A percentile compares a stretch with the other conserved stretches of the same genome.
Conservation (phyloP, 2,113 vertebrate species). For the Apteryx mantelli region DNA sequence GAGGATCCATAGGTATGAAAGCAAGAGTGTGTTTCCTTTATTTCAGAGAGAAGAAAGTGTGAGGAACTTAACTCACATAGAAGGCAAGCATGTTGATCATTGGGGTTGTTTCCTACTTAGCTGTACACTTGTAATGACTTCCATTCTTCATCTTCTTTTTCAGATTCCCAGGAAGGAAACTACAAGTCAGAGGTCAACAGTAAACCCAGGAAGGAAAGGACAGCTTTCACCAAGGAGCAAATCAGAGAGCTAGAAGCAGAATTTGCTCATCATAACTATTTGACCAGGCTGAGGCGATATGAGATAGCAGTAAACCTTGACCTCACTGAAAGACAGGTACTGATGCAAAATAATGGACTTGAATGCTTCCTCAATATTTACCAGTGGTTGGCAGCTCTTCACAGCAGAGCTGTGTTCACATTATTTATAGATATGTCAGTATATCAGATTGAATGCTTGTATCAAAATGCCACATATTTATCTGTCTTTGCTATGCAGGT, state of each 20-base stretch:
- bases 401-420: background rate
- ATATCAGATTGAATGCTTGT: background rate
- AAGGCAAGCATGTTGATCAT: background rate
- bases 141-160: conserved; percentile 53
- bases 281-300: conserved; percentile 95
- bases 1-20: background rate
- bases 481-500: background rate
- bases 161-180: conserved; percentile 97
- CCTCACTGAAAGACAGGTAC: conserved; percentile 98
- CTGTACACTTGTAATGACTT: background rate
- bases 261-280: conserved; percentile 99
- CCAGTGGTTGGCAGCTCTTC: background rate
- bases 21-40: background rate
- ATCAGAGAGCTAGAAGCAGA: conserved; percentile 98
- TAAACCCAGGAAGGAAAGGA: conserved; percentile 98
- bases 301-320: conserved; percentile 98
- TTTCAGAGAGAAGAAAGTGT: background rate
- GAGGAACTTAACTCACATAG: background rate
- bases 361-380: background rate
- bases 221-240: conserved; percentile 98
- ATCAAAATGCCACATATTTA: background rate
- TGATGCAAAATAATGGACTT: background rate
- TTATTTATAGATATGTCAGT: background rate
- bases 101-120: background rate
- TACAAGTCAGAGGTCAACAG: conserved; percentile 96